Conservation (phyloP, 2,113 vertebrate species). For the Ciconia boyciana region DNA sequence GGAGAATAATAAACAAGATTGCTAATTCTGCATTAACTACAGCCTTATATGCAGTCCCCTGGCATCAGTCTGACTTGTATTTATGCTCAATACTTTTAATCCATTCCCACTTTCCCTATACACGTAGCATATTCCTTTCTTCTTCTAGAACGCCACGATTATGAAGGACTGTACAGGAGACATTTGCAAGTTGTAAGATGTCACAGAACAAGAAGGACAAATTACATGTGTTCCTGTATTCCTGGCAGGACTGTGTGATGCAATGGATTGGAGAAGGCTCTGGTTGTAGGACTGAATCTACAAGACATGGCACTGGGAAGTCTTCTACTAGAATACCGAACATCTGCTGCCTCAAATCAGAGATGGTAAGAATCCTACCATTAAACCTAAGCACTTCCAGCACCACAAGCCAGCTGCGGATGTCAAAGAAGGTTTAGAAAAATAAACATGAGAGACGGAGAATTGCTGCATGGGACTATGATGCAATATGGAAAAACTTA, state of each 20-base stretch:
- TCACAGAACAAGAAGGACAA: not conserved
- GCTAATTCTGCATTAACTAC: not conserved
- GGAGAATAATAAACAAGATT: not conserved
- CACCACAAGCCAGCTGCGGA: not conserved
- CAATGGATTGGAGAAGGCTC: not conserved
- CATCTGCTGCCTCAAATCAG: not conserved
- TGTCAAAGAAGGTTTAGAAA: not conserved
- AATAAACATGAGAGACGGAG: not conserved
- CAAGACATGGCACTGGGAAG: not conserved
- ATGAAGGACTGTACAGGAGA: not conserved
- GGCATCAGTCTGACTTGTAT: not conserved
- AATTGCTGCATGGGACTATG: not conserved
- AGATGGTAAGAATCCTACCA: not conserved
- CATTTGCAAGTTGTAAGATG: not conserved
- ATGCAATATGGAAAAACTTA: not conserved
- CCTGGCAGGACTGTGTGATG: not conserved
- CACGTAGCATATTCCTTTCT: not conserved
- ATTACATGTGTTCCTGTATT: not conserved
- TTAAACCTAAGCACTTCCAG: not conserved
- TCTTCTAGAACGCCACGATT: not conserved
- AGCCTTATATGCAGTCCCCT: not conserved
- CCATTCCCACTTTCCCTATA: not conserved
- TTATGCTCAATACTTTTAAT: not conserved
- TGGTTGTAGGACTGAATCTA: not conserved
- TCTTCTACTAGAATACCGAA: not conserved